Conservation (phyloP, 2,113 vertebrate genomes). For the Oceanites oceanicus region DNA sequence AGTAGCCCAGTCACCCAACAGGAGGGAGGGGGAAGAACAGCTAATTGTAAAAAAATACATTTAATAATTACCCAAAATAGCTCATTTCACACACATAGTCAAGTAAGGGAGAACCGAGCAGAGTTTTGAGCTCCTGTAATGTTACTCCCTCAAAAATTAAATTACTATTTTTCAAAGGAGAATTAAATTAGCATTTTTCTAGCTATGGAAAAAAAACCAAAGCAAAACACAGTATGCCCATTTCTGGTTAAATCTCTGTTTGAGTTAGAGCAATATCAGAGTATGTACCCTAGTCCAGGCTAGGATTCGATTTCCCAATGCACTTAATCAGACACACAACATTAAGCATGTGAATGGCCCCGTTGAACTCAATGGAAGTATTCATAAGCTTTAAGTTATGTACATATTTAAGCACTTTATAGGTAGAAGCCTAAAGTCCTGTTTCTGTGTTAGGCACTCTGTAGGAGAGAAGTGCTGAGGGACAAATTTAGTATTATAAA, state of each 20-base stretch:
- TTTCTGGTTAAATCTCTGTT: neutral
- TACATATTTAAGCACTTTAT: neutral
- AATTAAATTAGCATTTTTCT: neutral
- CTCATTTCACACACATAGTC: neutral
- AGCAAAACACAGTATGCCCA: fast-evolving
- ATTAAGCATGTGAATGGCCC: neutral
- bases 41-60: fast-evolving
- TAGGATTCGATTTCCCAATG: fast-evolving
- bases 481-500: neutral
- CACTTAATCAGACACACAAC: neutral
- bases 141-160: neutral
- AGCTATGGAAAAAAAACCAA: neutral
- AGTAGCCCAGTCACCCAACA: neutral
- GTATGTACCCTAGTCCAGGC: too few relatives aligned
- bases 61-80: neutral
- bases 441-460: neutral
- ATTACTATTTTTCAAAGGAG: neutral
- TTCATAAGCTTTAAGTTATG: neutral
- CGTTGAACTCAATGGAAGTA: neutral
- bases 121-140: neutral
- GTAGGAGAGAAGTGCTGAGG: neutral
- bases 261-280: neutral
- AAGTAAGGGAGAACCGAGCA: neutral
- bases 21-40: fast-evolving
- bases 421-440: neutral